Percentiles rank a stretch among this genome's conserved stretches.
These are phyloP conservation scores for Poeciliopsis presidionis DNA, from an alignment of 2,797 vertebrate species.

Conservation along the genomic window DNA sequence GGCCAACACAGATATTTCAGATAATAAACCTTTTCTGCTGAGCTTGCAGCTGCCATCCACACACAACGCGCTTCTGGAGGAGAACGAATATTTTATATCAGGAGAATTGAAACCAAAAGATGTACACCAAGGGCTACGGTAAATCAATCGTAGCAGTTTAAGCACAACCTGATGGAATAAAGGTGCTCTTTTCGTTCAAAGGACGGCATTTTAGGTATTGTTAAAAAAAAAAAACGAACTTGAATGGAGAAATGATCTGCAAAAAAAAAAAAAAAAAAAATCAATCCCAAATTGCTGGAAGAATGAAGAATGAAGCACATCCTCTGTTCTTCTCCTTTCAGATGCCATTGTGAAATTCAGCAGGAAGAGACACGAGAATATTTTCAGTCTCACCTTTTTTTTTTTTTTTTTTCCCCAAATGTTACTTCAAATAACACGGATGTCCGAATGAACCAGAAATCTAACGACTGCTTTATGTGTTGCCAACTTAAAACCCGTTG, in stretches of 20 bases:
- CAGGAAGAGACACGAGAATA: too few species aligned
- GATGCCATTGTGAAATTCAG: neutral
- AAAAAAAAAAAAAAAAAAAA: neutral
- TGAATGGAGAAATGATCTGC: neutral
- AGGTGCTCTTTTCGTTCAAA: neutral
- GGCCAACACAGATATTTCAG: neutral
- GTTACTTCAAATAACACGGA: too few species aligned
- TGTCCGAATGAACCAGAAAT: neutral
- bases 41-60: neutral
- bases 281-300: neutral
- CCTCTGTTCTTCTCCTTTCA: neutral
- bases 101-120: neutral
- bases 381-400: too few species aligned
- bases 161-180: neutral
- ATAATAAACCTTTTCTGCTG: neutral
- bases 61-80: neutral
- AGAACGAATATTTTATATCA: neutral
- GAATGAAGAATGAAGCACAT: neutral
- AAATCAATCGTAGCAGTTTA: neutral
- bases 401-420: too few species aligned
- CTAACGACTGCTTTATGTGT: neutral
- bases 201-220: neutral
- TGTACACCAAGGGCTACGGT: neutral
- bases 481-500: neutral
- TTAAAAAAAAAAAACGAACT: too few species aligned